Conservation (phyloP, 2,113 vertebrate species). For the Mobula birostris region DNA sequence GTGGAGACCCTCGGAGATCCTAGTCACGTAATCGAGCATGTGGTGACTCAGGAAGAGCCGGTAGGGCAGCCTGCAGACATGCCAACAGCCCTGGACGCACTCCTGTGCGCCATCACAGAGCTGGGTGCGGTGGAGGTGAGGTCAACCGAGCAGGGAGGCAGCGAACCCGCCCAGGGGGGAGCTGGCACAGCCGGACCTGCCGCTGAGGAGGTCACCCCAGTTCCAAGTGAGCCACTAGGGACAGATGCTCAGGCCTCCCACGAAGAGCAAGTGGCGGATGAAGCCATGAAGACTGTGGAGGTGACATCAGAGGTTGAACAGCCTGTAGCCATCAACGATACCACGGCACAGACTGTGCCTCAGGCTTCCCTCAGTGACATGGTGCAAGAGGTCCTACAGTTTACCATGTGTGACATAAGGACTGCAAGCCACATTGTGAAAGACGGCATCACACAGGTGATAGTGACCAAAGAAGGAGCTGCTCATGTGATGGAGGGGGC, state of each 20-base stretch:
- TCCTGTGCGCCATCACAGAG: constrained; percentile 86
- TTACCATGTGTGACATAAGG: constrained; percentile 65
- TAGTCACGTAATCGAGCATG: constrained; percentile 51
- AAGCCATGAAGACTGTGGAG: constrained; percentile 54
- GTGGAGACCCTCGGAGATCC: constrained; percentile 50
- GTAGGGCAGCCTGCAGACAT: constrained; percentile 57
- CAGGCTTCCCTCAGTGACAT: constrained; percentile 63
- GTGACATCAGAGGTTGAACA: constrained; percentile 59
- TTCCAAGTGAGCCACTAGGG: not conserved
- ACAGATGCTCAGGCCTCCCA: constrained; percentile 55
- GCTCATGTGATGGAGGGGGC: constrained; percentile 69
- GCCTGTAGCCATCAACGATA: constrained; percentile 47
- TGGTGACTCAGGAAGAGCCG: constrained; percentile 53
- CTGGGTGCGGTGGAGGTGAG: constrained; percentile 64
- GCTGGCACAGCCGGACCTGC: not conserved
- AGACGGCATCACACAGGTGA: constrained; percentile 86
- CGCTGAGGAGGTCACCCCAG: constrained; percentile 42
- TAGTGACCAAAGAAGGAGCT: constrained; percentile 81
- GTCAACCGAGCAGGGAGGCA: constrained; percentile 45
- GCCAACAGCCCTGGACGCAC: constrained; percentile 77
- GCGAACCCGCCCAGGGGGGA: constrained; percentile 46
- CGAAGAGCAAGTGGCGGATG: constrained; percentile 50
- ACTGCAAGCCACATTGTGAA: constrained; percentile 76
- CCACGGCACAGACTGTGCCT: constrained; percentile 54
- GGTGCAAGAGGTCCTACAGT: constrained; percentile 87